Conservation (phyloP, 2,113 vertebrate species). For the Fukomys damarensis region DNA sequence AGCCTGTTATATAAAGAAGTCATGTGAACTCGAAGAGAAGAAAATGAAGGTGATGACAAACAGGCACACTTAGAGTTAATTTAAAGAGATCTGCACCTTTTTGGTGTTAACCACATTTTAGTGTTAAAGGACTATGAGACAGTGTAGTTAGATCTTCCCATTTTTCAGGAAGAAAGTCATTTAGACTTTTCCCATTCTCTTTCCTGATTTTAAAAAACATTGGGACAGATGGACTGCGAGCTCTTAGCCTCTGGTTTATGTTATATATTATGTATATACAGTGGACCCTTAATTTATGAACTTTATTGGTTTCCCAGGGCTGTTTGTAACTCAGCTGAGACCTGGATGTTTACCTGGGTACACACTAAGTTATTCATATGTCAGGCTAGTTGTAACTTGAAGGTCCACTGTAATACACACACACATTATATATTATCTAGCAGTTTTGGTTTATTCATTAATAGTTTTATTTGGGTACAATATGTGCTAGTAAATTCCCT, state of each 20-base stretch:
- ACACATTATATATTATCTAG: neutral
- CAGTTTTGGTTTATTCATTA: neutral
- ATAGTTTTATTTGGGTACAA: neutral
- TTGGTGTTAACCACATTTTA: neutral
- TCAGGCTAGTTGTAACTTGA: no score
- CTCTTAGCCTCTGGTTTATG: neutral
- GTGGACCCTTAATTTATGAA: no score
- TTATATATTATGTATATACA: neutral
- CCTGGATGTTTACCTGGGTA: no score
- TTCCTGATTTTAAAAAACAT: slow-evolving; percentile 50
- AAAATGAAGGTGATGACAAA: neutral
- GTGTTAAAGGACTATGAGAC: neutral
- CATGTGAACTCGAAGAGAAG: neutral
- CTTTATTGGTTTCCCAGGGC: no score
- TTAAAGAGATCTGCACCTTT: neutral
- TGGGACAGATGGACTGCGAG: neutral
- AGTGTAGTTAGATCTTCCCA: neutral
- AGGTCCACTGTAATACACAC: no score
- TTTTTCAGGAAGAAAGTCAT: slow-evolving; percentile 3
- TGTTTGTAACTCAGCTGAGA: no score
- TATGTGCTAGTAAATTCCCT: neutral
- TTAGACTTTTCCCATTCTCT: neutral
- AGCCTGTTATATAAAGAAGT: neutral
- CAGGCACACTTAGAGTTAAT: neutral
- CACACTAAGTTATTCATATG: no score